Percentiles rank a stretch among this genome's conserved stretches.
These are phyloP conservation scores for Papilio machaon DNA, from an alignment of 1,140 invertebrate genomes.

Conservation along the genomic window DNA sequence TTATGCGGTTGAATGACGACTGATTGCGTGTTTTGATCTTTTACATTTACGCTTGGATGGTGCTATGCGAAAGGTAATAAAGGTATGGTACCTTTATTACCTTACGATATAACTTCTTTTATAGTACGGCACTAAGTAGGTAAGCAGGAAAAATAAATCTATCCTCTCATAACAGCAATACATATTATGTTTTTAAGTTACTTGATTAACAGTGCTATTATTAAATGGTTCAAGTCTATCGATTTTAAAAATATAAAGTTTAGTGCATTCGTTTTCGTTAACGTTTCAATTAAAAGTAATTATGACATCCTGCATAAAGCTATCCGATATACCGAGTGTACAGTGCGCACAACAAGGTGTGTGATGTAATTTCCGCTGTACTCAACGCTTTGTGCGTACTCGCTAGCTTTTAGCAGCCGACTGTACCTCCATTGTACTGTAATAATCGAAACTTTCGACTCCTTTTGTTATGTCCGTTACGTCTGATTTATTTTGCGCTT, in stretches of 20 bases:
- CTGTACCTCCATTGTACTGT: slow-evolving; percentile 38
- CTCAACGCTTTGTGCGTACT: slow-evolving; percentile 44
- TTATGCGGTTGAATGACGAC: slow-evolving; percentile 62
- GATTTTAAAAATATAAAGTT: neutral
- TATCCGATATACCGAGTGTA: slow-evolving; percentile 40
- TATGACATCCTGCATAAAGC: slow-evolving; percentile 16
- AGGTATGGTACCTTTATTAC: no score
- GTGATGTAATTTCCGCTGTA: slow-evolving; percentile 45
- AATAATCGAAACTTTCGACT: slow-evolving; percentile 40
- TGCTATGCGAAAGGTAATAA: slow-evolving; percentile 41
- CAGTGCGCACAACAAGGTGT: slow-evolving; percentile 49
- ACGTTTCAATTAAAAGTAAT: neutral
- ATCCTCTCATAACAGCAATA: no score
- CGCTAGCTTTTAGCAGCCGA: slow-evolving; percentile 42
- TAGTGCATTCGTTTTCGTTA: neutral
- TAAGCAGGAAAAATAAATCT: neutral
- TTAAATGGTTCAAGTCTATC: neutral
- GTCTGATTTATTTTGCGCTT: slow-evolving; percentile 34
- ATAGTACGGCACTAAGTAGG: neutral
- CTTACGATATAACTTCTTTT: neutral
- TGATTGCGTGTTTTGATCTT: slow-evolving; percentile 63
- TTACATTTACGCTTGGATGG: slow-evolving; percentile 45
- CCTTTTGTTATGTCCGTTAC: slow-evolving; percentile 38
- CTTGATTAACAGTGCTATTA: neutral
- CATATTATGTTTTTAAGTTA: neutral